Evolutionary conservation across 2,797 vertebrate genomes (phyloP).

Genomic region (Smutsia temminckii): DNA sequence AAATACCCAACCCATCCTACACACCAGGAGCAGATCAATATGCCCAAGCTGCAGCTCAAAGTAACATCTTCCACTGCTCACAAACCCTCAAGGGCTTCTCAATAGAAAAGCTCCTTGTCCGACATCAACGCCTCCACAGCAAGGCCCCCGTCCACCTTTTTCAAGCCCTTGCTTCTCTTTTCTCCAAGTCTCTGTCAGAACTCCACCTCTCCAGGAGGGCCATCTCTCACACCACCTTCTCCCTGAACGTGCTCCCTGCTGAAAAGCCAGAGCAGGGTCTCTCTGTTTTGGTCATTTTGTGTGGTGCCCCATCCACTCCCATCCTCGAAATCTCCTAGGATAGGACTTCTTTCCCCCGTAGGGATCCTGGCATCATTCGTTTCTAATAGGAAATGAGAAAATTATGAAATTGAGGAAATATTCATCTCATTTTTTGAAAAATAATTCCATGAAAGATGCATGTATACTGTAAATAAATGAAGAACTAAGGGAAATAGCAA

Average conservation of each 20-base stretch:
- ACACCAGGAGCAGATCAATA: no score
- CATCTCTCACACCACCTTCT: not conserved
- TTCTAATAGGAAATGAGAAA: not conserved
- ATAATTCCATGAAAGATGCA: not conserved
- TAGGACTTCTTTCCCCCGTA: not conserved
- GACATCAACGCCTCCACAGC: no score
- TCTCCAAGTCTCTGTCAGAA: not conserved
- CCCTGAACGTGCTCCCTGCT: not conserved
- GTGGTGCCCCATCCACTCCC: not conserved
- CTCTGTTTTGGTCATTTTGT: not conserved
- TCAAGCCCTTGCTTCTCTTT: not conserved
- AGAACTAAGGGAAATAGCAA: not conserved
- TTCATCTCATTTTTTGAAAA: not conserved
- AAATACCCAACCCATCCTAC: not conserved
- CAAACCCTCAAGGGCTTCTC: not conserved
- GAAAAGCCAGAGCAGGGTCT: not conserved
- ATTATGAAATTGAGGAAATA: not conserved
- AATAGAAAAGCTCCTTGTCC: not conserved
- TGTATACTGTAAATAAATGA: not conserved
- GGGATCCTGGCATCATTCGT: not conserved
- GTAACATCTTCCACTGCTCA: not conserved
- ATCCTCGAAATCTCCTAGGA: not conserved
- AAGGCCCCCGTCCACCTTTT: not conserved
- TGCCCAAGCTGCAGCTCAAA: not conserved
- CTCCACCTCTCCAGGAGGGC: not conserved